Evolutionary conservation across 2,888 invertebrate genomes (phyloP), one percentile per base, ranked within the genome.

Genomic region (Augochlorella aurata): DNA sequence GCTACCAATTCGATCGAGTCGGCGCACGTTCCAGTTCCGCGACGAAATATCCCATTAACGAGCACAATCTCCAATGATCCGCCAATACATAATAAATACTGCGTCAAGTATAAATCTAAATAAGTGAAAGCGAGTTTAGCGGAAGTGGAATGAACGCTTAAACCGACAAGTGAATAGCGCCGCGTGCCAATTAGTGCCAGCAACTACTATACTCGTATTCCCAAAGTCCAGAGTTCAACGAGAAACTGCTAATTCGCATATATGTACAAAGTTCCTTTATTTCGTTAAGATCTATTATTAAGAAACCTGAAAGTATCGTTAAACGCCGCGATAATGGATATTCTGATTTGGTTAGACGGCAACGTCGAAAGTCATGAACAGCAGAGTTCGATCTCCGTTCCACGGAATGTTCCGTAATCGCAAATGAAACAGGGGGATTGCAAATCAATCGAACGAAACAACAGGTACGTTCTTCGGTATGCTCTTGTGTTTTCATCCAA

Each of bases 41-140:
- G n/a, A n/a, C 9, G 9, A 18, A 14, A n/a, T 9, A 8, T n/a
- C 14, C 14, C 14, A 21, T 21, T 14, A 21, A 24, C 24, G 18
- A 50, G 50, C 7, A 38, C 38, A 9, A 38, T 18, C 38, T 58
- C 2, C 12, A 24, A 58, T 58, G 24, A 58, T 73, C 2, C 21
- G 45, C 9, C 9, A 65, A 72, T 65, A 54, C 5, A 38, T 45
- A 72, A 66, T 66, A 14, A 75, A 68, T 38, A n/a, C 24, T 44
- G 18, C 66, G 47, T 58, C 24, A 24, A 68, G 21, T n/a, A 44
- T 76, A 75, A 66, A 76, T 49, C 66, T 70, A 76, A 70, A 54
- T 79, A 79, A 79, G 79, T 70, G 79, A 79, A 79, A 79, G 79
- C 44, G 54, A 54, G 63, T 16, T 10, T 44, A 54, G 52, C 52